phyloP scores from a whole-genome alignment of 2,113 vertebrate genomes.

The Nycticebus coucang region DNA sequence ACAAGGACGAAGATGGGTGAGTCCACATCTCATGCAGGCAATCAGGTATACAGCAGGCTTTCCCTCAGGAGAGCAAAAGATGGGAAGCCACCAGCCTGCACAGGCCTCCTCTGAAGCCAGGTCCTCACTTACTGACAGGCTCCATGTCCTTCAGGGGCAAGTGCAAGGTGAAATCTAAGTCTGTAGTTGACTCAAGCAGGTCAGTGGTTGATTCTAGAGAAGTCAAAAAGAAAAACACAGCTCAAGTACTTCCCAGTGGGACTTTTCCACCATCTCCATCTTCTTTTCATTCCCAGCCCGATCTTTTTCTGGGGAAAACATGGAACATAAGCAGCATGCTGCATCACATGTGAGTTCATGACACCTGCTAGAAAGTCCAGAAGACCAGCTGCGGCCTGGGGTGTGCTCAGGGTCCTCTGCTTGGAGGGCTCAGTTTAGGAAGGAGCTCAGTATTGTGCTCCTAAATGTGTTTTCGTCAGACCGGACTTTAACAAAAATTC shows the following conservation, averaged over 20 bases:
- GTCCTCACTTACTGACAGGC: conserved; percentile 16
- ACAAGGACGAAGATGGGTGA: neutral
- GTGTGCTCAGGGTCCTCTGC: no score
- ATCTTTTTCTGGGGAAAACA: neutral
- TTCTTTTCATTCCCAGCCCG: neutral
- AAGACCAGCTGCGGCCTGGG: neutral
- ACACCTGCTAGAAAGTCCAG: neutral
- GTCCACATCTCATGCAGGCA: neutral
- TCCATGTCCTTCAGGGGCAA: no score
- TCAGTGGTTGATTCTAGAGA: neutral
- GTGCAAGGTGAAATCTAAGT: rapidly evolving
- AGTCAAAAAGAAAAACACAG: neutral
- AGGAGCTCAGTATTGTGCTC: neutral
- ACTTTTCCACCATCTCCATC: neutral
- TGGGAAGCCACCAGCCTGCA: neutral
- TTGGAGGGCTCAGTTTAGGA: neutral
- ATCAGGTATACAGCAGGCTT: neutral
- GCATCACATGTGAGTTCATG: neutral
- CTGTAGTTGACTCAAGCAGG: rapidly evolving
- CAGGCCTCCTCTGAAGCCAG: neutral
- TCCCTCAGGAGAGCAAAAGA: neutral
- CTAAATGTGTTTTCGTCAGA: neutral
- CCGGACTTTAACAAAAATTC: neutral
- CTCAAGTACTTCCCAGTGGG: neutral
- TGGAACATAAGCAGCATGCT: neutral